These are phyloP conservation scores for Orbicella faveolata DNA, from an alignment of 64 coral and sea anemone species.

Conservation along the genomic window DNA sequence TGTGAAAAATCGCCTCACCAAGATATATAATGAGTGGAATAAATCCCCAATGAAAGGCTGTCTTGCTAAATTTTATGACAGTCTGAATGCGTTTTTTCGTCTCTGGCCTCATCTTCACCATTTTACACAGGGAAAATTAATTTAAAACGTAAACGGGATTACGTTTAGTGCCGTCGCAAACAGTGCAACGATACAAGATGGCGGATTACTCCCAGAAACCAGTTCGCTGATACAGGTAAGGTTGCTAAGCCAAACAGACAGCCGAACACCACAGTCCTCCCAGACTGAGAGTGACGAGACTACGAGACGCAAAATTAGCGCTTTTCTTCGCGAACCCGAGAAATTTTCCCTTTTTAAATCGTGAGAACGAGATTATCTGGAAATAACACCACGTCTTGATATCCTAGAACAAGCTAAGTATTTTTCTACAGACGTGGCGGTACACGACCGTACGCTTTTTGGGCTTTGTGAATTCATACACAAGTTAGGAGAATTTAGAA, in stretches of 20 bases:
- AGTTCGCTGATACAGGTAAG: not conserved
- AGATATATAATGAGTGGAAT: slow-evolving; percentile 94
- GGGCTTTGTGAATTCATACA: too few relatives aligned
- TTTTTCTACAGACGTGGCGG: too few relatives aligned
- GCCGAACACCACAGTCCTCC: not conserved
- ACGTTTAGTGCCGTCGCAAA: not conserved
- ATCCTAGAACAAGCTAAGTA: too few relatives aligned
- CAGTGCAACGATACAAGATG: not conserved
- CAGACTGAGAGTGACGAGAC: not conserved
- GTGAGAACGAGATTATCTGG: too few relatives aligned
- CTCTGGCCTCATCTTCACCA: slow-evolving; percentile 64
- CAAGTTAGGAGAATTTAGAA: too few relatives aligned
- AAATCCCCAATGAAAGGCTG: slow-evolving; percentile 93
- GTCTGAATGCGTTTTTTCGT: slow-evolving; percentile 90
- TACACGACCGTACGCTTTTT: too few relatives aligned
- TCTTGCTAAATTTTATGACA: slow-evolving; percentile 77
- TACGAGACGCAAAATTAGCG: too few relatives aligned
- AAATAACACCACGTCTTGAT: too few relatives aligned
- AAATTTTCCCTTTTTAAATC: too few relatives aligned
- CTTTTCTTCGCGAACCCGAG: too few relatives aligned
- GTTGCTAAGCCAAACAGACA: not conserved
- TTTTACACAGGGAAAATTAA: not conserved
- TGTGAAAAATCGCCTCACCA: slow-evolving; percentile 31
- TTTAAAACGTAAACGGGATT: not conserved
- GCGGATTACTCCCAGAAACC: slow-evolving; percentile 8